phyloP scores from a whole-genome alignment of 2,113 vertebrate genomes.

The Mormoops blainvillei region DNA sequence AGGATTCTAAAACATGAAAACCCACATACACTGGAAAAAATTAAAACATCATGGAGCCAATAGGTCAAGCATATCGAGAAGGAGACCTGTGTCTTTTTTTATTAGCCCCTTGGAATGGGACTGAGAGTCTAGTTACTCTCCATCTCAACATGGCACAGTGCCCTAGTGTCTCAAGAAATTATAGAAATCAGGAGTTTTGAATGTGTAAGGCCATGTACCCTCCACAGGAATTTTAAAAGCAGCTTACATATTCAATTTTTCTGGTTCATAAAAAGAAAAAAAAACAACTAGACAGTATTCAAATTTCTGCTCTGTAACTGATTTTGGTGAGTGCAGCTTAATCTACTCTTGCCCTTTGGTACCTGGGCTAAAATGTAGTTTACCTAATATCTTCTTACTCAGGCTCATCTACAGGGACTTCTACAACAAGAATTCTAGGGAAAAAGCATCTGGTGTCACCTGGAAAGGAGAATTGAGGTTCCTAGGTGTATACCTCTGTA shows the following conservation, averaged over 20 bases:
- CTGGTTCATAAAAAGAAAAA: not conserved
- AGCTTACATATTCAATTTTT: not conserved
- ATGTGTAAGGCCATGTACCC: not conserved
- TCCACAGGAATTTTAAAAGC: not conserved
- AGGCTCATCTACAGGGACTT: not conserved
- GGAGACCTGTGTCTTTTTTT: rapidly evolving
- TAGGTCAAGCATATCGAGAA: not conserved
- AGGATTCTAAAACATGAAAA: not conserved
- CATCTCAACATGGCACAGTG: not conserved
- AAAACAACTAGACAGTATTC: not conserved
- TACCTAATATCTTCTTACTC: not conserved
- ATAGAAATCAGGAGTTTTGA: not conserved
- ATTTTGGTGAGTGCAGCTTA: not conserved
- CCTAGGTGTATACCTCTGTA: no score
- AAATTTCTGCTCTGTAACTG: not conserved
- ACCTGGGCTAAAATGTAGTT: not conserved
- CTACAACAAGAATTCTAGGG: not conserved
- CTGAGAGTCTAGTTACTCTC: not conserved
- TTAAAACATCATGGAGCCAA: not conserved
- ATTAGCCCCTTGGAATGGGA: not conserved
- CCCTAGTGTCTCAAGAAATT: not conserved
- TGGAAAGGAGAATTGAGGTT: not conserved
- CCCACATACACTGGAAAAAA: not conserved
- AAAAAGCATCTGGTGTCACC: not conserved
- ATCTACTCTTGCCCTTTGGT: not conserved